A percentile compares a stretch with the other conserved stretches of the same genome.
phyloP scores from a whole-genome alignment of 2,797 vertebrate genomes.

The Tarsius wallacei region DNA sequence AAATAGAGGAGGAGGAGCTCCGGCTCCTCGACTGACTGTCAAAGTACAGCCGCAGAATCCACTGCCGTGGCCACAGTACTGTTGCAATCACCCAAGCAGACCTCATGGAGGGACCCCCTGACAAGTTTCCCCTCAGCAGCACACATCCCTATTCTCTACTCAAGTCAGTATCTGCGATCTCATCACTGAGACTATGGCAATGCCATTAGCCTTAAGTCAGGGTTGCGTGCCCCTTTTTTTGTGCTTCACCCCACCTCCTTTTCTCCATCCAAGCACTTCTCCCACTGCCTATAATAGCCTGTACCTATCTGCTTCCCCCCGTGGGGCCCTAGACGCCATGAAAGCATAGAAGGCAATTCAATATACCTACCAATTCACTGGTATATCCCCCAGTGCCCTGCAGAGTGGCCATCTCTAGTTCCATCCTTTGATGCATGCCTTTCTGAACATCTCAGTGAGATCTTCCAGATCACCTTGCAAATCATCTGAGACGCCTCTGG shows the following conservation, averaged over 20 bases:
- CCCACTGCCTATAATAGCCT: not conserved
- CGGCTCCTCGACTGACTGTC: slow-evolving; percentile 49
- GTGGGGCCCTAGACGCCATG: not conserved
- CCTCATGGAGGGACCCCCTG: not conserved
- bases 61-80: not conserved
- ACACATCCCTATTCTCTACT: not conserved
- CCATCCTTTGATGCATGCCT: not conserved
- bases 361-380: not conserved
- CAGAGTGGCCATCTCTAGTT: not conserved
- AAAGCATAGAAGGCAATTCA: not conserved
- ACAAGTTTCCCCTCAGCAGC: not conserved
- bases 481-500: not conserved
- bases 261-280: not conserved
- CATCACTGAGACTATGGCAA: not conserved
- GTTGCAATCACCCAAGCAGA: not conserved
- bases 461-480: not conserved
- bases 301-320: not conserved
- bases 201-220: not conserved
- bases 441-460: slow-evolving; percentile 17
- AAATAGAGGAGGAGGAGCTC: slow-evolving; percentile 59
- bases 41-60: slow-evolving; percentile 53
- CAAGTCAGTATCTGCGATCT: slow-evolving; percentile 13
- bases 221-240: not conserved
- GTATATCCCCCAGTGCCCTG: not conserved
- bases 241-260: not conserved